Conservation (phyloP, 2,113 vertebrate genomes). For the Podarcis muralis region DNA sequence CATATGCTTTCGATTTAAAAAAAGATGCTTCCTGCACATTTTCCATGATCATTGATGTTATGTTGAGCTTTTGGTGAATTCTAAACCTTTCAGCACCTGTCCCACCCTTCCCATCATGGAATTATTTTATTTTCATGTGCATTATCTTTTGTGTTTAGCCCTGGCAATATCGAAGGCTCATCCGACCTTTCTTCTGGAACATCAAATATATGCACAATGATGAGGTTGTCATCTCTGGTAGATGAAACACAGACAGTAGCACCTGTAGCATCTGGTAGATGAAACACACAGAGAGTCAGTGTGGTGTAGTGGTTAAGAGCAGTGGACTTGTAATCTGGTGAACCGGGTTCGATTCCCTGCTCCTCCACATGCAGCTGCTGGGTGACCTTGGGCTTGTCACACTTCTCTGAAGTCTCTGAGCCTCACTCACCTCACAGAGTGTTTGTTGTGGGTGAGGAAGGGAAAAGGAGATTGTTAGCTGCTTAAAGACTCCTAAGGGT, state of each 20-base stretch:
- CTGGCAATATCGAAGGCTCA: neutral
- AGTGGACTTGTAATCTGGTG: too few relatives aligned
- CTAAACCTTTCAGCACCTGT: neutral
- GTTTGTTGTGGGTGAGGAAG: too few relatives aligned
- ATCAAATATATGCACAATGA: neutral
- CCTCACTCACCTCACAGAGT: too few relatives aligned
- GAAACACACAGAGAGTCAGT: too few relatives aligned
- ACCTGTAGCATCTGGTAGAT: too few relatives aligned
- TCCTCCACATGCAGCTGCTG: too few relatives aligned
- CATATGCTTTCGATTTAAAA: neutral
- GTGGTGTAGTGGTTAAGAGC: too few relatives aligned
- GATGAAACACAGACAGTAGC: neutral
- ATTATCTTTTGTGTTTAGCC: neutral
- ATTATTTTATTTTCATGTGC: slow-evolving; percentile 12
- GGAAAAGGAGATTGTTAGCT: too few relatives aligned
- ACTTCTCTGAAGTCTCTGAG: too few relatives aligned
- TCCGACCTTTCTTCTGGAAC: neutral
- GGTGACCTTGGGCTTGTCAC: too few relatives aligned
- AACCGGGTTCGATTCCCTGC: too few relatives aligned
- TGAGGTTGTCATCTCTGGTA: neutral
- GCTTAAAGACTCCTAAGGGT: too few relatives aligned
- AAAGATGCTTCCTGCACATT: slow-evolving; percentile 13
- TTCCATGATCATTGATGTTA: slow-evolving; percentile 27
- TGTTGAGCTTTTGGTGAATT: slow-evolving; percentile 46
- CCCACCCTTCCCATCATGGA: slow-evolving; percentile 6